phyloP scores from a whole-genome alignment of 2,888 invertebrate species.

The Lasioglossum zephyrum region DNA sequence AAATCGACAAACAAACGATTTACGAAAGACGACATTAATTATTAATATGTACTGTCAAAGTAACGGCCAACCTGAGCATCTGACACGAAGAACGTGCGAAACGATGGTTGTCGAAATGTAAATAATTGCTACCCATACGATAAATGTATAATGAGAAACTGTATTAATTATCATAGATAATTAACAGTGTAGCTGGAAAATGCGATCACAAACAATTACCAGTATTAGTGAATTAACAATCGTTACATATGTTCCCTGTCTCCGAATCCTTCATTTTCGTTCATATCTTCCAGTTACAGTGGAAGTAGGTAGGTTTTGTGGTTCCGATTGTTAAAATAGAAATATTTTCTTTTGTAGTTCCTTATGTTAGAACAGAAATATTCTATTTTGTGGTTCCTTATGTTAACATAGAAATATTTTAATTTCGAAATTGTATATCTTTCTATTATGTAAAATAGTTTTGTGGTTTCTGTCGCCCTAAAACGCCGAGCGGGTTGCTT shows the following conservation, averaged over 20 bases:
- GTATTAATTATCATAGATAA: slow-evolving; percentile 80
- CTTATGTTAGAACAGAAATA: too few relatives aligned
- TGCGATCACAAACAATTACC: slow-evolving; percentile 46
- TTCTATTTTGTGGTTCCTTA: too few relatives aligned
- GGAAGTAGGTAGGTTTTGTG: too few relatives aligned
- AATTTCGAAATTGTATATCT: too few relatives aligned
- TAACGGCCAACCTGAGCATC: slow-evolving; percentile 33
- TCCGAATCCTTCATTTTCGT: slow-evolving; percentile 21
- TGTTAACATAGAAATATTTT: too few relatives aligned
- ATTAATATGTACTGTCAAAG: slow-evolving; percentile 44
- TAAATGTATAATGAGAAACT: slow-evolving; percentile 76
- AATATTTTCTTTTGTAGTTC: too few relatives aligned
- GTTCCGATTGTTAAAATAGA: too few relatives aligned
- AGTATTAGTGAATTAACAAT: slow-evolving; percentile 37
- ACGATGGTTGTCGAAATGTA: slow-evolving; percentile 63
- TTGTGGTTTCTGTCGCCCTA: too few relatives aligned
- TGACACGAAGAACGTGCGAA: slow-evolving; percentile 48
- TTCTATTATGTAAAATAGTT: too few relatives aligned
- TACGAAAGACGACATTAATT: slow-evolving; percentile 30
- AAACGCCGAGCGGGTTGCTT: too few relatives aligned
- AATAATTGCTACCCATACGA: slow-evolving; percentile 75
- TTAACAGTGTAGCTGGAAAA: slow-evolving; percentile 55
- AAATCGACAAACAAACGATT: not conserved
- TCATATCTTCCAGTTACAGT: slow-evolving; percentile 16
- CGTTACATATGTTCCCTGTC: slow-evolving; percentile 26